A percentile compares a stretch with the other conserved stretches of the same genome.
phyloP scores from a whole-genome alignment of 2,797 vertebrate species.

The Crenuchus spilurus region DNA sequence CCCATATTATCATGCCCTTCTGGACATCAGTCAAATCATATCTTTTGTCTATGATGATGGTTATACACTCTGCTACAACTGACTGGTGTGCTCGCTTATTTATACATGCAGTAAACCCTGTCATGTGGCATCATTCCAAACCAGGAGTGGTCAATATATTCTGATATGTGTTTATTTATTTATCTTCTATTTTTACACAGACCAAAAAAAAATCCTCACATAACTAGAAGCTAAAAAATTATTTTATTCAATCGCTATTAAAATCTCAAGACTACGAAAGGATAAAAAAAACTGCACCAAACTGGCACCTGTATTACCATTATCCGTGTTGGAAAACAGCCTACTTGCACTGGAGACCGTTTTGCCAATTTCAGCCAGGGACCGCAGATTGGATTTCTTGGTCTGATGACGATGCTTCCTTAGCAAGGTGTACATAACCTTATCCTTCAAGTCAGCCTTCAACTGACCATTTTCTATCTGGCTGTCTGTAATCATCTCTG shows the following conservation, averaged over 20 bases:
- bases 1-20: too few species aligned
- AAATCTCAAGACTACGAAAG: constrained; percentile 55
- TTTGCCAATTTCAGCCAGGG: constrained; percentile 95
- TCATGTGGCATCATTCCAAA: too few species aligned
- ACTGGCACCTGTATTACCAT: constrained; percentile 90
- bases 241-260: constrained; percentile 17
- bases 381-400: constrained; percentile 98
- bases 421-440: constrained; percentile 94
- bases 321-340: constrained; percentile 96
- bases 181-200: not conserved
- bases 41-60: too few species aligned
- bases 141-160: too few species aligned
- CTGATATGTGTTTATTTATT: not conserved
- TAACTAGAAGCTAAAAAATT: not conserved
- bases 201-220: not conserved
- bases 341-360: constrained; percentile 99
- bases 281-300: constrained; percentile 78
- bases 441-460: constrained; percentile 92
- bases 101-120: too few species aligned
- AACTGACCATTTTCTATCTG: constrained; percentile 92
- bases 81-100: too few species aligned
- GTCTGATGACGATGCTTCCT: constrained; percentile 97
- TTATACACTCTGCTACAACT: too few species aligned
- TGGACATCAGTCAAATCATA: too few species aligned
- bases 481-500: constrained; percentile 93